A percentile compares a stretch with the other conserved stretches of the same genome.
Evolutionary conservation across 1,140 invertebrate species (phyloP).

Genomic region (Drosophila kurseongensis): DNA sequence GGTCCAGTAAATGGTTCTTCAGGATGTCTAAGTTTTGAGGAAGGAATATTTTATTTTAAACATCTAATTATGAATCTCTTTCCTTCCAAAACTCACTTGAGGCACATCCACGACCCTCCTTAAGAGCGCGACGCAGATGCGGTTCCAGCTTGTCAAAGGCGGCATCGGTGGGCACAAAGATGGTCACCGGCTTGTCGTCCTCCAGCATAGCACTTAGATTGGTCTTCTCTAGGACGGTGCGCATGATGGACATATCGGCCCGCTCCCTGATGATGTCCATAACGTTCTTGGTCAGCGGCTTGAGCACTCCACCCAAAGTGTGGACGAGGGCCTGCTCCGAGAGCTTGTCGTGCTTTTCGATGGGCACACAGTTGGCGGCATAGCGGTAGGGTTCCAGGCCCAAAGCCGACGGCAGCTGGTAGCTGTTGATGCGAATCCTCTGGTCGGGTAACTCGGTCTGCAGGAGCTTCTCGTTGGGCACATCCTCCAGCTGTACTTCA

Average conservation of each 20-base stretch:
- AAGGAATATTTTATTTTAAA: neutral
- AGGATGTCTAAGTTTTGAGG: constrained; percentile 85
- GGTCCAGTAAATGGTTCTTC: constrained; percentile 88
- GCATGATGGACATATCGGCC: constrained; percentile 80
- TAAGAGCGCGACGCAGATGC: constrained; percentile 83
- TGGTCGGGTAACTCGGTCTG: constrained; percentile 85
- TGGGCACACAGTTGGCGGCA: constrained; percentile 86
- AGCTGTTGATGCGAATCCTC: constrained; percentile 87
- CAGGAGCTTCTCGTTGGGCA: constrained; percentile 85
- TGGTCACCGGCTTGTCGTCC: constrained; percentile 87
- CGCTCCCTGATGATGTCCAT: constrained; percentile 85
- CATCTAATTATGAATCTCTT: neutral
- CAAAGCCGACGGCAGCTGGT: constrained; percentile 84
- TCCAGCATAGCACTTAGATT: constrained; percentile 81
- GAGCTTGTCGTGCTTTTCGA: constrained; percentile 85
- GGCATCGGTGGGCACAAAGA: constrained; percentile 88
- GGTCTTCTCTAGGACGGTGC: constrained; percentile 80
- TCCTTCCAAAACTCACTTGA: constrained; percentile 81
- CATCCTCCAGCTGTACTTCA: constrained; percentile 85
- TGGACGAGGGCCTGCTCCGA: constrained; percentile 90
- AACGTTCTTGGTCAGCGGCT: constrained; percentile 85
- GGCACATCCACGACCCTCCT: constrained; percentile 85
- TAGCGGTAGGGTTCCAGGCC: constrained; percentile 72
- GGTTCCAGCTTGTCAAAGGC: constrained; percentile 87
- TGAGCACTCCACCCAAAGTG: constrained; percentile 87